A percentile compares a stretch with the other conserved stretches of the same genome.
phyloP scores from a whole-genome alignment of 2,888 invertebrate genomes.

The Nemotelus pantherinus region DNA sequence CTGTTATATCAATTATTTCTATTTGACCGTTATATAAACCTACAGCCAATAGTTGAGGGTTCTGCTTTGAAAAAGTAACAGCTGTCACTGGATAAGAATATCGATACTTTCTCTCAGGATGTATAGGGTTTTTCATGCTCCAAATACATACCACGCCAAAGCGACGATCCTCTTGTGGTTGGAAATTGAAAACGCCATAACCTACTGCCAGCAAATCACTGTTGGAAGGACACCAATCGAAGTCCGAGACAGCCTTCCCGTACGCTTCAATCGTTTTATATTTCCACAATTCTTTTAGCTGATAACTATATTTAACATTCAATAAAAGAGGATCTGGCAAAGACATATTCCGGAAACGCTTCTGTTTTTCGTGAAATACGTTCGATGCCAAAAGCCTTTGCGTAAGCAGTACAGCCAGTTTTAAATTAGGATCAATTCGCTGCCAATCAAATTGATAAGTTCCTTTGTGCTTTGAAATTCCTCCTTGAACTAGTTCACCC shows the following conservation, averaged over 20 bases:
- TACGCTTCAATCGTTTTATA: conserved; percentile 68
- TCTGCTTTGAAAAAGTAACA: conserved; percentile 74
- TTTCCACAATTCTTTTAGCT: conserved; percentile 74
- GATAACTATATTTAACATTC: conserved; percentile 74
- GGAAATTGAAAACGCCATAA: conserved; percentile 75
- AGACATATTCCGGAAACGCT: conserved; percentile 74
- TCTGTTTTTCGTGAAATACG: conserved; percentile 73
- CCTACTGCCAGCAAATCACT: conserved; percentile 78
- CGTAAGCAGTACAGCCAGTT: conserved; percentile 72
- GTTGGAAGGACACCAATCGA: conserved; percentile 76
- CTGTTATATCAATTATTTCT: conserved; percentile 76
- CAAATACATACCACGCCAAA: conserved; percentile 77
- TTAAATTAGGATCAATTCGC: conserved; percentile 64
- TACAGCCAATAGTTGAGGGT: conserved; percentile 78
- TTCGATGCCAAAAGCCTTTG: conserved; percentile 79
- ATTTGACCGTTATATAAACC: conserved; percentile 80
- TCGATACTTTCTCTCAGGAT: conserved; percentile 75
- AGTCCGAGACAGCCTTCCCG: conserved; percentile 69
- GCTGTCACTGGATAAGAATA: conserved; percentile 75
- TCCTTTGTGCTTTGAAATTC: conserved; percentile 59
- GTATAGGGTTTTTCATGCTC: conserved; percentile 83
- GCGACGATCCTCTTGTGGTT: conserved; percentile 63
- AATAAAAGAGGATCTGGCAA: conserved; percentile 71
- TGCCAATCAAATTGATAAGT: conserved; percentile 57
- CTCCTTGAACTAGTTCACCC: conserved; percentile 65